Evolutionary conservation across 1,140 invertebrate genomes (phyloP), one percentile per base, ranked within the genome.

Genomic region (Papilio helenus): DNA sequence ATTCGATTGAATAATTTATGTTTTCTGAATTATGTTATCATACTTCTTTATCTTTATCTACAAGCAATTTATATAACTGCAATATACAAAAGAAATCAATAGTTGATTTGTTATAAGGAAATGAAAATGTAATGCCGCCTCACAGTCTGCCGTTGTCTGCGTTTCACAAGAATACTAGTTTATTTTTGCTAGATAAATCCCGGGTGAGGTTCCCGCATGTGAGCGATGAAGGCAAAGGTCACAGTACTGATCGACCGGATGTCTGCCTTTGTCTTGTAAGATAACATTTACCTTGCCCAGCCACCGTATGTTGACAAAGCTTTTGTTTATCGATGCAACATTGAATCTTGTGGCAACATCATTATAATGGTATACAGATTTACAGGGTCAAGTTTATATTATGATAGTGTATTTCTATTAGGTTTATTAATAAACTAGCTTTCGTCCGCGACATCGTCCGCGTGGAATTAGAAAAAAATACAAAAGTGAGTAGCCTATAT

Each of bases 211-310:
- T 34, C 3, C 34, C 68, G 34, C 71, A 42, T 72, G 71, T 44
- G 34, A 44, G 29, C 71, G 29, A 34, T 39, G 34, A 44, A 72
- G 71, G 42, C 42, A 44, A 72, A 72, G 71, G 71, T 72, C 71
- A 72, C 26, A 34, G 68, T 72, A 71, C 65, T 71, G 68, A 72
- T 72, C 71, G 71, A 39, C 18, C 71, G 71, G 71, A 72, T 44
- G 71, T n/a, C n/a, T 72, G 18, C 42, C 39, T 72, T 72, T 72
- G 71, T 72, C 34, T 72, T 72, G 71, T 34, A 2, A 44, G 16
- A 44, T 72, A 72, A 72, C 29, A n/a, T 72, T 72, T 44, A 68
- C 26, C 61, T 18, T 72, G 34, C 42, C 20, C 16, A 39, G 71
- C 39, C 29, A 72, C 14, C 20, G 42, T 39, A 2, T 72, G 42